Percentiles rank a stretch among this genome's conserved stretches.
These are phyloP conservation scores for Auanema sp. DNA, from an alignment of 2,888 invertebrate genomes.

Conservation along the genomic window DNA sequence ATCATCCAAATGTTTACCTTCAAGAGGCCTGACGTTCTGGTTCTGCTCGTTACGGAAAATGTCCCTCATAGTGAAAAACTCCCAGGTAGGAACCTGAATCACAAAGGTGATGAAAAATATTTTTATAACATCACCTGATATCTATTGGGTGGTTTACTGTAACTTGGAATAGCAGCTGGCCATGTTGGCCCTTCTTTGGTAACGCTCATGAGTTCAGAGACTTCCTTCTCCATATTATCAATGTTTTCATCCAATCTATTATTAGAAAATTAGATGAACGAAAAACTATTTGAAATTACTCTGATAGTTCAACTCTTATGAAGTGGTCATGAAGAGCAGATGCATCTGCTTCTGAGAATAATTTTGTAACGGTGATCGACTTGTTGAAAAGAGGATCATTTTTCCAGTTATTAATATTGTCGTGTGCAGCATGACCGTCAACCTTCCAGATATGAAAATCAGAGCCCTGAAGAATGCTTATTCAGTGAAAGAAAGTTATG, in stretches of 20 bases:
- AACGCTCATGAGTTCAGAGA: conserved; percentile 63
- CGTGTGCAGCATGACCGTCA: conserved; percentile 46
- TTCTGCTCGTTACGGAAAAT: conserved; percentile 81
- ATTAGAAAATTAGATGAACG: neutral
- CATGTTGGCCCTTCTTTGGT: conserved; percentile 71
- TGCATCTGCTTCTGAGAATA: conserved; percentile 65
- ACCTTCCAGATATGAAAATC: conserved; percentile 37
- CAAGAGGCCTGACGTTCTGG: conserved; percentile 73
- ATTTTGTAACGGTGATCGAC: conserved; percentile 65
- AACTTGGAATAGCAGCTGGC: conserved; percentile 77
- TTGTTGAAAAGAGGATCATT: conserved; percentile 33
- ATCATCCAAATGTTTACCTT: conserved; percentile 68
- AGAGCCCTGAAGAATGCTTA: conserved; percentile 20
- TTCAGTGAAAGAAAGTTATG: neutral
- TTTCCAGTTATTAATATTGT: conserved; percentile 38
- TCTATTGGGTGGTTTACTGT: conserved; percentile 75
- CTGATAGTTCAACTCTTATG: conserved; percentile 49
- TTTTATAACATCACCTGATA: conserved; percentile 43
- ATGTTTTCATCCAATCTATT: conserved; percentile 62
- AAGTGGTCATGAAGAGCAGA: conserved; percentile 65
- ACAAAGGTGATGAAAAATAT: neutral
- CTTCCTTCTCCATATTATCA: conserved; percentile 65
- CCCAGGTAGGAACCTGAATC: conserved; percentile 83
- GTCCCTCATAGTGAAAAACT: conserved; percentile 82
- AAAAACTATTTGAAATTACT: conserved; percentile 23